phyloP scores from a whole-genome alignment of 2,888 invertebrate genomes.

The Acanthosepion esculentum region DNA sequence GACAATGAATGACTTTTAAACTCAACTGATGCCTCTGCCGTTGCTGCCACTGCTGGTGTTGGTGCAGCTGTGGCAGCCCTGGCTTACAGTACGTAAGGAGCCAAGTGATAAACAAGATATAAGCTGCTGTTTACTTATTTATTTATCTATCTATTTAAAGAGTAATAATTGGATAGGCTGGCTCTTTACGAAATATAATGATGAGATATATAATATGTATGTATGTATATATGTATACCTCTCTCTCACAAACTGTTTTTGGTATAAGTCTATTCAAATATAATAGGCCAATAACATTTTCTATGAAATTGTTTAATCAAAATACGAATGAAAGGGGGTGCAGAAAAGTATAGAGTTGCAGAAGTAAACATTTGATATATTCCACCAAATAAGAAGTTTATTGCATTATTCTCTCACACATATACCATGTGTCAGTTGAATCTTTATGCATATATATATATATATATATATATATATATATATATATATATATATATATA shows the following conservation, averaged over 20 bases:
- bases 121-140: background rate
- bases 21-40: background rate
- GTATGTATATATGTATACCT: background rate
- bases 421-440: background rate
- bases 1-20: background rate
- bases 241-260: background rate
- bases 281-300: background rate
- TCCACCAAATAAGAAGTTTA: background rate
- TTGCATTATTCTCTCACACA: background rate
- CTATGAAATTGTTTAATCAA: background rate
- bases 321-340: background rate
- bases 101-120: constrained; percentile 11
- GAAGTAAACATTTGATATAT: background rate
- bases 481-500: background rate
- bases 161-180: background rate
- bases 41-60: background rate
- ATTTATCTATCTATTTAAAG: background rate
- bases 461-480: background rate
- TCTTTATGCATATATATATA: background rate
- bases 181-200: background rate
- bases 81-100: background rate
- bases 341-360: background rate
- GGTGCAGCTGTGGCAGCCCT: background rate
- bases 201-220: background rate
- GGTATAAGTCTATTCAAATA: background rate